phyloP scores from a whole-genome alignment of 2,113 vertebrate species.

The Tetrao urogallus region DNA sequence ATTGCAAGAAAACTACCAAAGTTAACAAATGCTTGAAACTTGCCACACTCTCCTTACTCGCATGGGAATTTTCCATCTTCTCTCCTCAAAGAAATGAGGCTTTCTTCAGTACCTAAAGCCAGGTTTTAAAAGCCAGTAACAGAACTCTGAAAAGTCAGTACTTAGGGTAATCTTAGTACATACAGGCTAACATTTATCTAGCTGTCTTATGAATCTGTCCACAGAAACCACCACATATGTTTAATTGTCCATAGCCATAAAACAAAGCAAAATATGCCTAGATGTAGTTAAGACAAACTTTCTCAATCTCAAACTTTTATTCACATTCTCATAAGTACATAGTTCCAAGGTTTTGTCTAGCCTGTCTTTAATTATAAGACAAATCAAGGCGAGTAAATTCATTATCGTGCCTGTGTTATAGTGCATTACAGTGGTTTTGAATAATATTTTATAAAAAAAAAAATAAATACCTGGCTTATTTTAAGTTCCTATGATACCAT shows the following conservation, averaged over 20 bases:
- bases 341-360: background rate
- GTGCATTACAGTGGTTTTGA: constrained; percentile 38
- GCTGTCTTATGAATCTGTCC: background rate
- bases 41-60: background rate
- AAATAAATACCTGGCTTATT: constrained; percentile 58
- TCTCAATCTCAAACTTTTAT: background rate
- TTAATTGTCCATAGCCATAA: background rate
- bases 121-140: background rate
- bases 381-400: constrained; percentile 58
- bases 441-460: constrained; percentile 47
- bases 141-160: background rate
- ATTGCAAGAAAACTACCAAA: background rate
- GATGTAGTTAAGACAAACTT: background rate
- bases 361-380: background rate
- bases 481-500: constrained; percentile 71
- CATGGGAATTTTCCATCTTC: background rate
- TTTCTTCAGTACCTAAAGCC: background rate
- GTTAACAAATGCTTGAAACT: background rate
- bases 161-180: background rate
- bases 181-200: background rate
- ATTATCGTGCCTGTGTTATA: background rate
- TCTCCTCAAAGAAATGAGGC: background rate
- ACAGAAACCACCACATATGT: background rate
- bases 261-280: background rate
- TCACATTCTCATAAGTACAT: background rate